Evolutionary conservation across 2,113 vertebrate genomes (phyloP), one percentile per base, ranked within the genome.

Genomic region (Crotalus horridus): DNA sequence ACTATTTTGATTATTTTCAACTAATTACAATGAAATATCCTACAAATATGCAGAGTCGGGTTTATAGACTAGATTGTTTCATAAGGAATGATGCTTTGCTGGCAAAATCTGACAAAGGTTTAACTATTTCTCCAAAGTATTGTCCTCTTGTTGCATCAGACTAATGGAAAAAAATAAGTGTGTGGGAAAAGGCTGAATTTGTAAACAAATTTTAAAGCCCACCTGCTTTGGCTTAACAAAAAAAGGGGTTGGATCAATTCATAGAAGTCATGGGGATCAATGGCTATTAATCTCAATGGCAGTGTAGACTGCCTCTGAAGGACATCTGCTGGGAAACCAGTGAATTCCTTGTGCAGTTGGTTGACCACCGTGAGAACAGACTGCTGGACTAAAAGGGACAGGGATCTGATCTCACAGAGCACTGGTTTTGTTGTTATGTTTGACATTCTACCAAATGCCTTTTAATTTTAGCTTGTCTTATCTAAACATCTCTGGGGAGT

Each of bases 101-200:
- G 53, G 74, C 10, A 89, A 39, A 56, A 48, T 59, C 43, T 51
- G 87, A 33, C 56, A 58, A 89, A 48, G 26, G 89, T 92, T 85
- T 33, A 51, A 89, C 48, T 33, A 46, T 92, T 85, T 46, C 5
- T 59, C 11, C 29, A 48, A 85, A 29, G 56, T 46, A 6, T 89
- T 11, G 56, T 48, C 7, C 53, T 56, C 64, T 81, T 13, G 24
- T 85, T 92, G 51, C 43, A 58, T 85, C 21, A 48, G 55, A 21
- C 69, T 85, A 15, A 23, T 86, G 53, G 59, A 53, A 29, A 91
- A 94, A 94, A 2, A 33, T 17, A 23, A n/a, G 29, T 55, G 86
- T 89, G 92, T 92, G 10, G 20, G 81, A 91, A 93, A 92, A 33
- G 94, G 69, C 85, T 81, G n/a, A 59, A 39, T 85, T 86, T 93